Evolutionary conservation across 2,113 vertebrate genomes (phyloP).

Genomic region (Misgurnus mizolepis): DNA sequence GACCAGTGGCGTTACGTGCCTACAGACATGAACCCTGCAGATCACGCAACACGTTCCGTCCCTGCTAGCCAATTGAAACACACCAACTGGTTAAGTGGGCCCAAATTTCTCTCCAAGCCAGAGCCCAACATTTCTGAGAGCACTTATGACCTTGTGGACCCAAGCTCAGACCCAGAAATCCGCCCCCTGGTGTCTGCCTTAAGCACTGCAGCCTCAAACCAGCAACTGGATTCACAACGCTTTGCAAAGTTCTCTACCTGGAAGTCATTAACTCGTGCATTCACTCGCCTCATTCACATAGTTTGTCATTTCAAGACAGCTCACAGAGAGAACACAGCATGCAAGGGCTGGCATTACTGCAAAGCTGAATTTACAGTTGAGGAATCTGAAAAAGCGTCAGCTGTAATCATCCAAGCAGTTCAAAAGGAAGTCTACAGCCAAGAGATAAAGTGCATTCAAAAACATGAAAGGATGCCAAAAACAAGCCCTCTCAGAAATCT

Average conservation of each 20-base stretch:
- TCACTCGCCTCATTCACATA: conserved; percentile 38
- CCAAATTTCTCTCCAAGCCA: conserved; percentile 16
- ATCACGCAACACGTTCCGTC: conserved; percentile 31
- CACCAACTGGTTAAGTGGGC: conserved; percentile 48
- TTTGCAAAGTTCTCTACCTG: conserved; percentile 43
- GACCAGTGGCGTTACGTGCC: background rate
- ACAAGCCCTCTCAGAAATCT: conserved; percentile 36
- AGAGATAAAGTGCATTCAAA: conserved; percentile 34
- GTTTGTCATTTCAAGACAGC: background rate
- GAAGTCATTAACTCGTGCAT: conserved; percentile 11
- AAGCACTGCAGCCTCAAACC: background rate
- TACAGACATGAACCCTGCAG: conserved; percentile 36
- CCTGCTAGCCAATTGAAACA: background rate
- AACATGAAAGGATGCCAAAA: conserved; percentile 18
- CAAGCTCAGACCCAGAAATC: conserved; percentile 26
- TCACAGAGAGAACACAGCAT: background rate
- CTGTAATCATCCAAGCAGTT: background rate
- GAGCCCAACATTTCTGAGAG: background rate
- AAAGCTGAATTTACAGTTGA: conserved; percentile 12
- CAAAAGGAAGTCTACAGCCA: conserved; percentile 39
- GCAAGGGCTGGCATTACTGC: conserved; percentile 44
- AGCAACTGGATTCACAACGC: conserved; percentile 8
- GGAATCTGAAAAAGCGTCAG: background rate
- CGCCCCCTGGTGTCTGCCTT: conserved; percentile 23
- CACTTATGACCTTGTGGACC: conserved; percentile 24